phyloP scores from a whole-genome alignment of 1,140 invertebrate species.

The Frieseomelitta varia region DNA sequence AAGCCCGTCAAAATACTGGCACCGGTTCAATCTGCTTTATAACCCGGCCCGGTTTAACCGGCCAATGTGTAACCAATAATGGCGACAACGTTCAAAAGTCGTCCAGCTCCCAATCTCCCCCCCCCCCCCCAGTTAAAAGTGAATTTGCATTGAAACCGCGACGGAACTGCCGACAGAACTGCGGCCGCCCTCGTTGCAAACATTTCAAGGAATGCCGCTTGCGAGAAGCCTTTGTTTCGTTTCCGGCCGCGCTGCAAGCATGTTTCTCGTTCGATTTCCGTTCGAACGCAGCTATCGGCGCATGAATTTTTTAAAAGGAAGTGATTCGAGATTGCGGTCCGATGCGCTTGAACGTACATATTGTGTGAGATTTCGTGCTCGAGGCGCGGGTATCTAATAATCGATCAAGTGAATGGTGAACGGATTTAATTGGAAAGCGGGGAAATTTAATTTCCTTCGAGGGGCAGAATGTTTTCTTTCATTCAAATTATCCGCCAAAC shows the following conservation, averaged over 20 bases:
- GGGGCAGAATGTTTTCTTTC: not conserved
- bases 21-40: not conserved
- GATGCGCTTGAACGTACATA: no score
- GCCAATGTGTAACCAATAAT: conserved; percentile 6
- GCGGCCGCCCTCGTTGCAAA: not conserved
- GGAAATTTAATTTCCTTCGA: not conserved
- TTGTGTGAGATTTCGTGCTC: no score
- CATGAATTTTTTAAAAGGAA: not conserved
- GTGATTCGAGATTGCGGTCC: not conserved
- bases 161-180: not conserved
- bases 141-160: not conserved
- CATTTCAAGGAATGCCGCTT: not conserved
- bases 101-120: no score
- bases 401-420: not conserved
- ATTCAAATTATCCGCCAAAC: not conserved
- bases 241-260: not conserved
- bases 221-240: not conserved
- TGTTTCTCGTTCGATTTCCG: not conserved
- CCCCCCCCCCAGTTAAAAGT: not conserved
- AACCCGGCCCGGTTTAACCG: not conserved
- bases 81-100: conserved; percentile 3
- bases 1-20: not conserved
- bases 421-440: not conserved
- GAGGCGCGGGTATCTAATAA: no score
- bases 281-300: not conserved